Evolutionary conservation across 2,888 invertebrate genomes (phyloP).

Genomic region (Synanthedon formicaeformis): DNA sequence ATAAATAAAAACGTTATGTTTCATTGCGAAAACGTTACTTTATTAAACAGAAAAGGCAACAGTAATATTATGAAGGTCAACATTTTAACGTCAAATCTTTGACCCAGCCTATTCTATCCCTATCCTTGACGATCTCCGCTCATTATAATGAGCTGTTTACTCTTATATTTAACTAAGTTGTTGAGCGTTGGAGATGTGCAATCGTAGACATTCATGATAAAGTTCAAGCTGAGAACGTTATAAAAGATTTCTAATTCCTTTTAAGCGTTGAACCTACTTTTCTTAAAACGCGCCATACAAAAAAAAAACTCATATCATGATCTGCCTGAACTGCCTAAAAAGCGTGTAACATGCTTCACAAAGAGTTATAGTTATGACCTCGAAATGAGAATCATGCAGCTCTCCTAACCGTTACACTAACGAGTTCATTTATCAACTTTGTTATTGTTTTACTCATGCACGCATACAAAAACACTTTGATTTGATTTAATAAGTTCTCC

Average conservation of each 20-base stretch:
- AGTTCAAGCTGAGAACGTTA: not conserved
- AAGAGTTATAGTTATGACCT: conserved; percentile 52
- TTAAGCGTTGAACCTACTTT: conserved; percentile 1
- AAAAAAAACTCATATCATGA: conserved; percentile 37
- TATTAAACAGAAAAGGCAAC: conserved; percentile 12
- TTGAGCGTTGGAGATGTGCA: not conserved
- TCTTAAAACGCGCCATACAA: conserved; percentile 8
- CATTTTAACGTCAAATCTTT: conserved; percentile 24
- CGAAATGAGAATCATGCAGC: conserved; percentile 64
- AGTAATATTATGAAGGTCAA: no score
- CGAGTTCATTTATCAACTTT: conserved; percentile 64
- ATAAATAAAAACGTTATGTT: not conserved
- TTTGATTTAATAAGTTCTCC: no score
- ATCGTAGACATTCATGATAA: conserved; percentile 4
- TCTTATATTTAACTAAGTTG: conserved; percentile 20
- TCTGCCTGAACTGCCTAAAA: conserved; percentile 21
- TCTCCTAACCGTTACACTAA: conserved; percentile 62
- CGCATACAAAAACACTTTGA: conserved; percentile 23
- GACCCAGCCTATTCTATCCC: conserved; percentile 20
- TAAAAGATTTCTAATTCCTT: conserved; percentile 8
- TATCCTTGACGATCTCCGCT: conserved; percentile 28
- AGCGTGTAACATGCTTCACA: conserved; percentile 52
- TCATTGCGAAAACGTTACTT: not conserved
- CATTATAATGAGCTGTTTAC: conserved; percentile 13
- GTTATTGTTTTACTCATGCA: conserved; percentile 55